These are phyloP conservation scores for Epinotia bilunana DNA, from an alignment of 2,888 invertebrate species.

Conservation along the genomic window DNA sequence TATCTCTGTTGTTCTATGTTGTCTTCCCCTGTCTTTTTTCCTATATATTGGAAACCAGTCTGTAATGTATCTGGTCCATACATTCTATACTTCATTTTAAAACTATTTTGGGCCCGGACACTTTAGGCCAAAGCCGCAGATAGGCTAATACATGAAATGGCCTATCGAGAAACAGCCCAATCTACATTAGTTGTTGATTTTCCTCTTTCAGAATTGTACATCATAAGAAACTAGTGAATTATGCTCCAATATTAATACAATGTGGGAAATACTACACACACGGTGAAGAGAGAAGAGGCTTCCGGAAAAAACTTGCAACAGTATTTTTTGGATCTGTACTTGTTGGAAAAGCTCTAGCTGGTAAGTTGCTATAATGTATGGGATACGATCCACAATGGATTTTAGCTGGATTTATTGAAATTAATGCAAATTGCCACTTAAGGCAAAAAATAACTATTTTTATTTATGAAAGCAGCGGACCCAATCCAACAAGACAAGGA, in stretches of 20 bases:
- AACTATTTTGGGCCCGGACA: too few species aligned
- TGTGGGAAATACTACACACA: slow-evolving; percentile 51
- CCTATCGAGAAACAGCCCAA: background rate
- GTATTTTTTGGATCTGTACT: slow-evolving; percentile 65
- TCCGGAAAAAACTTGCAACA: slow-evolving; percentile 51
- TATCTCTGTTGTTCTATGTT: too few species aligned
- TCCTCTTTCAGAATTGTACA: slow-evolving; percentile 25
- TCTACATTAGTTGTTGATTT: background rate
- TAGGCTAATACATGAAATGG: too few species aligned
- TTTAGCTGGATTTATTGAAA: background rate
- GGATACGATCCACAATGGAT: background rate
- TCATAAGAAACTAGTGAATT: slow-evolving; percentile 35
- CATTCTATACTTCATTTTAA: too few species aligned
- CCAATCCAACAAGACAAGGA: too few species aligned
- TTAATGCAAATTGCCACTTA: too few species aligned
- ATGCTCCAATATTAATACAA: slow-evolving; percentile 52
- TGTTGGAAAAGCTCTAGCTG: slow-evolving; percentile 61
- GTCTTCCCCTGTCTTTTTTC: too few species aligned
- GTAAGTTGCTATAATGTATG: slow-evolving; percentile 50
- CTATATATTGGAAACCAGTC: too few species aligned
- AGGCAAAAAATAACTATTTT: too few species aligned
- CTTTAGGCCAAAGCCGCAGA: too few species aligned
- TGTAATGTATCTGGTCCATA: too few species aligned
- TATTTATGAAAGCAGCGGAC: too few species aligned
- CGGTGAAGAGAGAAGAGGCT: slow-evolving; percentile 47